Conservation (phyloP, 1,140 invertebrate genomes). For the Procambarus clarkii region DNA sequence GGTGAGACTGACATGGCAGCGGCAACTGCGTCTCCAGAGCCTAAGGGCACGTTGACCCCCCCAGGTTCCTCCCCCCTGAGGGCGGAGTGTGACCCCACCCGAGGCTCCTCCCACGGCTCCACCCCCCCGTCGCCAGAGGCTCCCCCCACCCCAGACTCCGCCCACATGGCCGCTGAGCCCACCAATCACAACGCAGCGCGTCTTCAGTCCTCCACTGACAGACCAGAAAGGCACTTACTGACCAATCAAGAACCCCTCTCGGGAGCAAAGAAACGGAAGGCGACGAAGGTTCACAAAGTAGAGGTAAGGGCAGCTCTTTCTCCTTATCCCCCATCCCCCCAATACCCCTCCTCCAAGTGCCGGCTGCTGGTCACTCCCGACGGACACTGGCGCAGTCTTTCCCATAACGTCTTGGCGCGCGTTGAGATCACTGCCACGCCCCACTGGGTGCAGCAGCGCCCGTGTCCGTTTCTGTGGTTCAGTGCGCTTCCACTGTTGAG, state of each 20-base stretch:
- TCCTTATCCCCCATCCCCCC: background rate
- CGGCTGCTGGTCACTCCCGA: slow-evolving; percentile 22
- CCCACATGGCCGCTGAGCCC: slow-evolving; percentile 65
- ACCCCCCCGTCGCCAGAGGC: slow-evolving; percentile 59
- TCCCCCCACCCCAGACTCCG: slow-evolving; percentile 64
- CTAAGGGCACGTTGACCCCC: slow-evolving; percentile 69
- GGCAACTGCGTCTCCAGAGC: slow-evolving; percentile 62
- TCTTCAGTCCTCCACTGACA: slow-evolving; percentile 52
- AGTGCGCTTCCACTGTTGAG: background rate
- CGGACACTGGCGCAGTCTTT: slow-evolving; percentile 20
- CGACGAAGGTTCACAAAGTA: slow-evolving; percentile 65
- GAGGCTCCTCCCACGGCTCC: slow-evolving; percentile 60
- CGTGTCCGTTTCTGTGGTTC: background rate
- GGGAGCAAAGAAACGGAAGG: slow-evolving; percentile 66
- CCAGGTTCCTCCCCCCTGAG: slow-evolving; percentile 69
- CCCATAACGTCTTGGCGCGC: slow-evolving; percentile 2
- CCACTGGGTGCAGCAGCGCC: background rate
- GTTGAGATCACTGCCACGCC: slow-evolving; percentile 30
- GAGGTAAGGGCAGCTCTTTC: slow-evolving; percentile 57
- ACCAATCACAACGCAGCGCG: slow-evolving; percentile 55
- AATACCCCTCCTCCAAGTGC: background rate
- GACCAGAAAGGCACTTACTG: slow-evolving; percentile 33
- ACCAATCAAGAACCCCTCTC: slow-evolving; percentile 63
- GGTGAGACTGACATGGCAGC: slow-evolving; percentile 59
- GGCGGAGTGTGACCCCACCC: slow-evolving; percentile 62